These are phyloP conservation scores for Halcyon senegalensis DNA, from an alignment of 2,113 vertebrate genomes.

Conservation along the genomic window DNA sequence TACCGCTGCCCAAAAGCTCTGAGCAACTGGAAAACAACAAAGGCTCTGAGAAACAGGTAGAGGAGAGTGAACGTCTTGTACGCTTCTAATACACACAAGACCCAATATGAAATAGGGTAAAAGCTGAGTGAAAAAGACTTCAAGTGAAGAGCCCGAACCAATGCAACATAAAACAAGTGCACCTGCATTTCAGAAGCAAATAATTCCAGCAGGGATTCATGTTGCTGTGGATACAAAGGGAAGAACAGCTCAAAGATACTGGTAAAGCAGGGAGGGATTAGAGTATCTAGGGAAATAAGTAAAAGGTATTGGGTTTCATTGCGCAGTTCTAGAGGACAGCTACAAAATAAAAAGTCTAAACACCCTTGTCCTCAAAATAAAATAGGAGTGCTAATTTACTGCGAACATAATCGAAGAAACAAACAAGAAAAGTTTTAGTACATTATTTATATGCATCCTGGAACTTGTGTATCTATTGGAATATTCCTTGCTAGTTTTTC, in stretches of 20 bases:
- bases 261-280: slow-evolving; percentile 79
- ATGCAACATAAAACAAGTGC: slow-evolving; percentile 70
- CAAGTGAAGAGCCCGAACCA: slow-evolving; percentile 64
- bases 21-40: neutral
- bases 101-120: neutral
- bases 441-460: neutral
- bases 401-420: slow-evolving; percentile 29
- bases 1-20: neutral
- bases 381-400: slow-evolving; percentile 39
- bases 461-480: neutral
- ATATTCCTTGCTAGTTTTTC: neutral
- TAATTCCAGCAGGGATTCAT: slow-evolving; percentile 81
- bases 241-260: slow-evolving; percentile 79
- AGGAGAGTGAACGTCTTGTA: neutral
- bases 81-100: neutral
- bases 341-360: slow-evolving; percentile 54
- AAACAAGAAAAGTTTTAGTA: slow-evolving; percentile 15
- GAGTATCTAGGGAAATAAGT: slow-evolving; percentile 86
- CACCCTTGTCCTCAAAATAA: slow-evolving; percentile 53
- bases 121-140: slow-evolving; percentile 53
- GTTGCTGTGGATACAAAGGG: slow-evolving; percentile 85
- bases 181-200: slow-evolving; percentile 78
- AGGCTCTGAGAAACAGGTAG: neutral
- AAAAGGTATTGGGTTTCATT: slow-evolving; percentile 79
- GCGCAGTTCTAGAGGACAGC: slow-evolving; percentile 52